These are phyloP conservation scores for Papilio polytes DNA, from an alignment of 1,140 invertebrate species.

Conservation along the genomic window DNA sequence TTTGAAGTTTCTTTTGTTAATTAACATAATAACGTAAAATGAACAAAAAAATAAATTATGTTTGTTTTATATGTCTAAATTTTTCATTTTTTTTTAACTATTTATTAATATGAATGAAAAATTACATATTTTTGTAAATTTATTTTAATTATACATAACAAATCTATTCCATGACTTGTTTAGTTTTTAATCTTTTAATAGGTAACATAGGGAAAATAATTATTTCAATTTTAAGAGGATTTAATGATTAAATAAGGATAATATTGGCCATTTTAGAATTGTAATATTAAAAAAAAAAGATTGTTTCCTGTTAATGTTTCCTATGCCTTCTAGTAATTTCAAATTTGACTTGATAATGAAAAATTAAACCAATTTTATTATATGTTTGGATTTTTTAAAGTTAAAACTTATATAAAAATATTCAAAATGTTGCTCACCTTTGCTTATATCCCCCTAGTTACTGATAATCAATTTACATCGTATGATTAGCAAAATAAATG, in stretches of 20 bases:
- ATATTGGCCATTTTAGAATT: too few relatives aligned
- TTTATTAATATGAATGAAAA: neutral
- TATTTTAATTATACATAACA: neutral
- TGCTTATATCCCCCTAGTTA: neutral
- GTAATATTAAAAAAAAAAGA: too few relatives aligned
- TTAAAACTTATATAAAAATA: neutral
- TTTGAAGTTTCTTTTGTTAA: slow-evolving; percentile 13
- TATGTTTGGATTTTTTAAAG: neutral
- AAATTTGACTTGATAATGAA: too few relatives aligned
- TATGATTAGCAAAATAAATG: neutral
- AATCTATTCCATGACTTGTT: slow-evolving; percentile 12
- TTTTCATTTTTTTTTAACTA: neutral
- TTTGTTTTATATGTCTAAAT: neutral
- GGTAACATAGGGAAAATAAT: neutral
- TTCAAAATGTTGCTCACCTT: neutral
- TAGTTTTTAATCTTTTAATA: neutral
- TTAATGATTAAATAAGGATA: neutral
- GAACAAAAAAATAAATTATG: neutral
- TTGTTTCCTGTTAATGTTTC: too few relatives aligned
- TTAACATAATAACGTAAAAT: neutral
- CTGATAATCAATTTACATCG: too few relatives aligned
- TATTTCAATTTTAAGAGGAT: neutral
- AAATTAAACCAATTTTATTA: too few relatives aligned
- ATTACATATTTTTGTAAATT: slow-evolving; percentile 17
- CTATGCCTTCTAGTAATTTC: too few relatives aligned